Evolutionary conservation across 1,140 invertebrate genomes (phyloP).

Genomic region (Phymorhynchus buccinoides): DNA sequence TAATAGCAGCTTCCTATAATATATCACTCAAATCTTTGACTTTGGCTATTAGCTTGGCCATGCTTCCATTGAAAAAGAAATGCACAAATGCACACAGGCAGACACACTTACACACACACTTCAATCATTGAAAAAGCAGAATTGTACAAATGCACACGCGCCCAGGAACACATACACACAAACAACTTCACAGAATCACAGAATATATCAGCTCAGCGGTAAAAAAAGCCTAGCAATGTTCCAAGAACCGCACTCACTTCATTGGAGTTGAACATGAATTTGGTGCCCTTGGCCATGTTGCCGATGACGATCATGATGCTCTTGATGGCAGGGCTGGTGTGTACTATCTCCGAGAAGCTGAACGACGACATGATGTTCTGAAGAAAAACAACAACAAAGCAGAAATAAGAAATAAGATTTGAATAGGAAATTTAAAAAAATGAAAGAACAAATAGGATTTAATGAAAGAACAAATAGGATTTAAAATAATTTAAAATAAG

Average conservation of each 20-base stretch:
- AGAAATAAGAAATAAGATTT: neutral
- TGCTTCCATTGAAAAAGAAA: too few relatives aligned
- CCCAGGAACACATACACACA: neutral
- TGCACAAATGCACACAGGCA: neutral
- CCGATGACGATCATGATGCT: conserved; percentile 71
- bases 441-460: too few relatives aligned
- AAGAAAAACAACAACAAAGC: conserved; percentile 19
- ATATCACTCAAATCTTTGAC: too few relatives aligned
- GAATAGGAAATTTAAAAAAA: too few relatives aligned
- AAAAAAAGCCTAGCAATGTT: neutral
- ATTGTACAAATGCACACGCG: neutral
- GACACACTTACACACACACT: neutral
- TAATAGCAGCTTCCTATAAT: too few relatives aligned
- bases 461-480: too few relatives aligned
- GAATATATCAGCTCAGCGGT: too few relatives aligned
- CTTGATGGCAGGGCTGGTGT: conserved; percentile 68
- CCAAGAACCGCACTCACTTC: too few relatives aligned
- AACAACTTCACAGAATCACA: neutral
- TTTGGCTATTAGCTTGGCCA: too few relatives aligned
- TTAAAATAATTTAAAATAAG: too few relatives aligned
- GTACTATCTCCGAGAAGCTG: conserved; percentile 64
- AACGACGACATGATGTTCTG: conserved; percentile 62
- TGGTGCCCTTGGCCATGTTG: conserved; percentile 67
- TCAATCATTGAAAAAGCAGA: too few relatives aligned
- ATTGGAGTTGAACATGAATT: conserved; percentile 69